phyloP scores from a whole-genome alignment of 2,888 invertebrate genomes.

The Xestia ashworthii region DNA sequence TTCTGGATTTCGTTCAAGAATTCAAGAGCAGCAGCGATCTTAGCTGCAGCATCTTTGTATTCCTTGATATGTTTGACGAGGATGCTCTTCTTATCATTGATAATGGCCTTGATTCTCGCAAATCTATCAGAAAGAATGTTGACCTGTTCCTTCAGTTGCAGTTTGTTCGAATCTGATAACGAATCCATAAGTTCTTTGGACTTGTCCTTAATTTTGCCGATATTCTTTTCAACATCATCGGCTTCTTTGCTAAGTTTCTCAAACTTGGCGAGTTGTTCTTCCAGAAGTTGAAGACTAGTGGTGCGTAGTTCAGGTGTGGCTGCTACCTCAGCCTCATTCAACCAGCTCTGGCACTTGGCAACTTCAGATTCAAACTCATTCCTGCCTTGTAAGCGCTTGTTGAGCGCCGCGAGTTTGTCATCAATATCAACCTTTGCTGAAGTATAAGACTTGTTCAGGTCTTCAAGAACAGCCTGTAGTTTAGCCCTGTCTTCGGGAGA shows the following conservation, averaged over 20 bases:
- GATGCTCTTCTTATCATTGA: slow-evolving; percentile 94
- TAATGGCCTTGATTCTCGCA: slow-evolving; percentile 93
- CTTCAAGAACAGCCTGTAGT: slow-evolving; percentile 92
- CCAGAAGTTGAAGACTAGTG: slow-evolving; percentile 95
- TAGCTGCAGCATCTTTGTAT: slow-evolving; percentile 95
- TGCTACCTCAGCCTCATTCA: slow-evolving; percentile 97
- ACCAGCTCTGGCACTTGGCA: slow-evolving; percentile 96
- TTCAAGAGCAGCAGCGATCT: slow-evolving; percentile 94
- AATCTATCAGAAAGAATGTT: slow-evolving; percentile 95
- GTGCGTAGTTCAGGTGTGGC: slow-evolving; percentile 95
- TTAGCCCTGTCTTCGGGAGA: slow-evolving; percentile 92
- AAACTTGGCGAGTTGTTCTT: slow-evolving; percentile 97
- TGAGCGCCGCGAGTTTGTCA: slow-evolving; percentile 93
- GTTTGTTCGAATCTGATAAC: slow-evolving; percentile 96
- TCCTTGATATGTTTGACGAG: slow-evolving; percentile 95
- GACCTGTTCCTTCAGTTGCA: slow-evolving; percentile 95
- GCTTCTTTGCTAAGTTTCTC: slow-evolving; percentile 94
- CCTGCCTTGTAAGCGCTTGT: slow-evolving; percentile 94
- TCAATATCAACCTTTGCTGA: slow-evolving; percentile 93
- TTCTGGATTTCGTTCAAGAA: slow-evolving; percentile 96
- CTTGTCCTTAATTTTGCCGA: slow-evolving; percentile 94
- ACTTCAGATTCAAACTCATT: slow-evolving; percentile 95
- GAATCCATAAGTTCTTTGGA: slow-evolving; percentile 95
- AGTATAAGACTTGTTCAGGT: slow-evolving; percentile 93
- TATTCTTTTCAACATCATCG: slow-evolving; percentile 92